Base-by-base conservation (phyloP, 2,113 vertebrate genomes). In the Pluvialis apricaria region DNA sequence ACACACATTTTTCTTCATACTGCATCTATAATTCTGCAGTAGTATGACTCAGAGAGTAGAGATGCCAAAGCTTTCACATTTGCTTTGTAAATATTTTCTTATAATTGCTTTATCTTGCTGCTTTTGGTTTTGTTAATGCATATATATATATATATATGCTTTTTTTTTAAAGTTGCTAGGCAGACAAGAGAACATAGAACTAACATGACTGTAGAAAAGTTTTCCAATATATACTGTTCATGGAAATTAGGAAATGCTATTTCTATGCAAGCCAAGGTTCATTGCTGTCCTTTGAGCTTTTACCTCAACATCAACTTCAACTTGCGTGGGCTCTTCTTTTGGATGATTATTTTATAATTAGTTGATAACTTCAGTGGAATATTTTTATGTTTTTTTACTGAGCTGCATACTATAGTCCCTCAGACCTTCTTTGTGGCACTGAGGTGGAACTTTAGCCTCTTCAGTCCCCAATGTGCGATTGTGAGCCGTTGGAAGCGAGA, bases 81-180 rank as follows among this genome's bases (percentile, higher is more conserved):
- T 96, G 75, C 94, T 94, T 94, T 94, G 69, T 88, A 97, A 92
- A 94, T 97, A 96, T 94, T 96, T 95, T 96, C 95, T 92, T 82
- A 70, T 57, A 97, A 83, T 83, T n/a, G n/a, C n/a, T n/a, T n/a
- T n/a, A n/a, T 45, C 28, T 77, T 42, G 24, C 75, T 82, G 70
- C 34, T 88, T 95, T 88, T 78, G 29, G 11, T 90, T 52, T 44
- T 47, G 42, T 82, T 88, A 51, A 28, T 91, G 10, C 28, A 26
- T 40, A n/a, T 47, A 49, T 57, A 55, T 44, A 9, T 31, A 21
- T n/a, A n/a, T 21, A 6, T 36, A 15, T 22, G 5, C 5, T 13
- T 14, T 15, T 32, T 49, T n/a, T 32, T 40, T n/a, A 1, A 18
- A 82, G 68, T 40, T 32, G 10, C 42, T 55, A 31, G 51, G 18